Evolutionary conservation across 2,888 invertebrate genomes (phyloP).

Genomic region (Drosophila kuntzei): DNA sequence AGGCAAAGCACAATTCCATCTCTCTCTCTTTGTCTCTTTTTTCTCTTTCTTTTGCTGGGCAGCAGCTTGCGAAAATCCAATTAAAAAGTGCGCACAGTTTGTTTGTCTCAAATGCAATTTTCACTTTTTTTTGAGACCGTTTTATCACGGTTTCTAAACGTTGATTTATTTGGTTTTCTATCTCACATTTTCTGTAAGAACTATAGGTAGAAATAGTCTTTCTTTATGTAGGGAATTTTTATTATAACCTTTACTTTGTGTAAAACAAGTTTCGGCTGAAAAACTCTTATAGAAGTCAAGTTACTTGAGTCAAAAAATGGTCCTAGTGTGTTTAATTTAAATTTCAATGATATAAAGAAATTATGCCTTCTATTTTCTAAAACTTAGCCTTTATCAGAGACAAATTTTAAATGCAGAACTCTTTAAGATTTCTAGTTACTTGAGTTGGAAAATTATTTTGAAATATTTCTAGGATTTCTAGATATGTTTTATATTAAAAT

Average conservation of each 20-base stretch:
- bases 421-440: no score
- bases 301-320: slow-evolving; percentile 9
- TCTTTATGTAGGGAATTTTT: neutral
- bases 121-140: slow-evolving; percentile 47
- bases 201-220: no score
- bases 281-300: slow-evolving; percentile 3
- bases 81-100: slow-evolving; percentile 71
- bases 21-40: slow-evolving; percentile 4
- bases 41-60: slow-evolving; percentile 1
- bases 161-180: slow-evolving; percentile 14
- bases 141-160: slow-evolving; percentile 7
- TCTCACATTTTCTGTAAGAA: no score
- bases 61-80: slow-evolving; percentile 71
- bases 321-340: no score
- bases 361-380: no score
- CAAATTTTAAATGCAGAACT: no score
- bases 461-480: no score
- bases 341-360: no score
- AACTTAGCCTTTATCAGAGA: no score
- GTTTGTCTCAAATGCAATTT: slow-evolving; percentile 68
- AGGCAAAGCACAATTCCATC: slow-evolving; percentile 27
- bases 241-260: neutral
- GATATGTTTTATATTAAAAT: no score
- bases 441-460: no score
- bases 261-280: neutral